Base-by-base conservation (phyloP, 2,113 vertebrate genomes). In the Serinus canaria region DNA sequence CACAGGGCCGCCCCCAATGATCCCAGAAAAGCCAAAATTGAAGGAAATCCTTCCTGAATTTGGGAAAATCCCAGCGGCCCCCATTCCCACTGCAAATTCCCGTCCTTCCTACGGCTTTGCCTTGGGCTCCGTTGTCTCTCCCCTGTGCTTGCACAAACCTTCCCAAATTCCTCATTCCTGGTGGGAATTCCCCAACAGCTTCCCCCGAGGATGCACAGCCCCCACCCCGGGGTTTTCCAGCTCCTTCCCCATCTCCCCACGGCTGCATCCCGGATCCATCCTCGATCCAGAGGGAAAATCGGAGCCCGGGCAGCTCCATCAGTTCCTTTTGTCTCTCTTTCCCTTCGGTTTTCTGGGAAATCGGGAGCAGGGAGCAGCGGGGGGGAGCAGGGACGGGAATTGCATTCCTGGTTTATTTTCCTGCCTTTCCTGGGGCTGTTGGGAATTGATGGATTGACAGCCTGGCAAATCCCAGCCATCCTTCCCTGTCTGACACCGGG, bases 271-370 rank as follows among this genome's bases (percentile, higher is more conserved):
- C 2, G n/a, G 68, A 53, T 50, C 52, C 30, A 9, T 25, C 63
- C 63, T 73, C 0, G 0, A 2, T 37, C 66, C 37, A 39, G 50
- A 66, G 15, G 43, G 59, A 31, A 83, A 85, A 46, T 7, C 10
- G 1, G 49, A 72, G 56, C 46, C 22, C 0, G 3, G 46, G 22
- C 0, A 1, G 64, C n/a, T 92, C 59, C 3, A 1, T 16, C 41
- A 21, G 1, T 11, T 10, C 3, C 1, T 30, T 78, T 96, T 21
- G 30, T 63, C 25, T 73, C 35, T 4, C 0, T 75, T 95, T 68
- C 47, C 30, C 73, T 16, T 89, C 1, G 0, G 28, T 87, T 92
- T 91, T 14, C 37, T 25, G 74, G 81, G 56, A 81, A 92, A 70
- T 18, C 3, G 3, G 87, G 59, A 81, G 31, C 10, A 3, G 0